A percentile compares a stretch with the other conserved stretches of the same genome.
Evolutionary conservation across 1,140 invertebrate species (phyloP).

Genomic region (Dendroctonus ponderosae): DNA sequence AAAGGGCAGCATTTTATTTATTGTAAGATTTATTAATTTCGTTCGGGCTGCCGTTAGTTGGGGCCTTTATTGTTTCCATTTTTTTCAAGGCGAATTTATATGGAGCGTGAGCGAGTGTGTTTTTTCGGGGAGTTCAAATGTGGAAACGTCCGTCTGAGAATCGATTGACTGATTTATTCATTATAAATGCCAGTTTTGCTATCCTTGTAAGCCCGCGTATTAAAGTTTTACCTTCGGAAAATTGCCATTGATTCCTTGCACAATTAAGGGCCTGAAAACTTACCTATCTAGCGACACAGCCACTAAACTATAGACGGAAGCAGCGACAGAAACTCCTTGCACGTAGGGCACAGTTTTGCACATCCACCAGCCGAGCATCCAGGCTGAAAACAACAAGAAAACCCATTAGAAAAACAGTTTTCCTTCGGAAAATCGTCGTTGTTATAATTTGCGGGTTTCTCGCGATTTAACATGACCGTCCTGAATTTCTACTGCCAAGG

Average conservation of each 20-base stretch:
- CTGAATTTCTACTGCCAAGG: conserved; percentile 9
- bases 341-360: conserved; percentile 93
- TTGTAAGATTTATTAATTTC: conserved; percentile 5
- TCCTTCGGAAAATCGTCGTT: background rate
- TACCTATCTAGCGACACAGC: conserved; percentile 92
- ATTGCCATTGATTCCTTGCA: background rate
- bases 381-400: conserved; percentile 67
- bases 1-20: conserved; percentile 8
- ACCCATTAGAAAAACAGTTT: conserved; percentile 1
- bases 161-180: background rate
- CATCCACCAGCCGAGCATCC: conserved; percentile 89
- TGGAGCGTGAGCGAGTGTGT: background rate
- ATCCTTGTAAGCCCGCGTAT: background rate
- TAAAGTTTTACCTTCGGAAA: background rate
- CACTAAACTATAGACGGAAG: conserved; percentile 90
- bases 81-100: background rate
- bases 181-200: background rate
- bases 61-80: background rate
- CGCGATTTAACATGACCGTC: conserved; percentile 23
- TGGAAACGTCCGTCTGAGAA: background rate
- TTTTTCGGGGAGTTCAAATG: background rate
- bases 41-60: background rate
- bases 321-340: conserved; percentile 90
- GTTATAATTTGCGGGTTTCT: background rate
- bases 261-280: conserved; percentile 45